phyloP scores from a whole-genome alignment of 1,140 invertebrate genomes.

The Lutraria rhynchaena region DNA sequence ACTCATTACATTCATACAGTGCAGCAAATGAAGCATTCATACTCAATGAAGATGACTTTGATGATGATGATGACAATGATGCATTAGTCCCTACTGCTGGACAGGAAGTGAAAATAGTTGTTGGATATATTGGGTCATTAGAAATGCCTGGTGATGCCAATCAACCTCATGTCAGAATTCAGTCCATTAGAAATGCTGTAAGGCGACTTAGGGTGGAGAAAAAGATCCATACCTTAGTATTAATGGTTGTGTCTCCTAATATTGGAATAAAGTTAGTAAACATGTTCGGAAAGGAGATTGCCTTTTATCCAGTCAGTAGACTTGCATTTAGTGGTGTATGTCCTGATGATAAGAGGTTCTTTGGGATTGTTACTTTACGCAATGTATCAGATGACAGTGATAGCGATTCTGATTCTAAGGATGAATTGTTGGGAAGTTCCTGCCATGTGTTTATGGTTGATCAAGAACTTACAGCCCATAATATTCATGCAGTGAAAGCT shows the following conservation, averaged over 20 bases:
- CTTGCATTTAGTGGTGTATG: conserved; percentile 95
- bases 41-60: conserved; percentile 62
- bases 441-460: conserved; percentile 98
- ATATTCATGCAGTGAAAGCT: conserved; percentile 89
- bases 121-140: conserved; percentile 97
- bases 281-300: conserved; percentile 84
- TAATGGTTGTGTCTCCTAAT: conserved; percentile 92
- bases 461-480: conserved; percentile 88
- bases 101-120: conserved; percentile 89
- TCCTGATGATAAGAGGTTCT: conserved; percentile 93
- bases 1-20: conserved; percentile 58
- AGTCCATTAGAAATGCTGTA: conserved; percentile 90
- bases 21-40: conserved; percentile 69
- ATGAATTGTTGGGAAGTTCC: conserved; percentile 85
- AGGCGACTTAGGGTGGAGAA: conserved; percentile 94
- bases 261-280: conserved; percentile 90
- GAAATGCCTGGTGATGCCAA: conserved; percentile 95
- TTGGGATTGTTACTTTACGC: conserved; percentile 94
- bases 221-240: conserved; percentile 91
- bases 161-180: conserved; percentile 85
- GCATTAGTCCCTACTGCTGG: conserved; percentile 60
- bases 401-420: conserved; percentile 69
- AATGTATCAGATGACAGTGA: conserved; percentile 69
- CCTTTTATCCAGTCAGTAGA: conserved; percentile 92
- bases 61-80: conserved; percentile 54